These are phyloP conservation scores for Corythornis cristatus DNA, from an alignment of 2,113 vertebrate species.

Conservation along the genomic window DNA sequence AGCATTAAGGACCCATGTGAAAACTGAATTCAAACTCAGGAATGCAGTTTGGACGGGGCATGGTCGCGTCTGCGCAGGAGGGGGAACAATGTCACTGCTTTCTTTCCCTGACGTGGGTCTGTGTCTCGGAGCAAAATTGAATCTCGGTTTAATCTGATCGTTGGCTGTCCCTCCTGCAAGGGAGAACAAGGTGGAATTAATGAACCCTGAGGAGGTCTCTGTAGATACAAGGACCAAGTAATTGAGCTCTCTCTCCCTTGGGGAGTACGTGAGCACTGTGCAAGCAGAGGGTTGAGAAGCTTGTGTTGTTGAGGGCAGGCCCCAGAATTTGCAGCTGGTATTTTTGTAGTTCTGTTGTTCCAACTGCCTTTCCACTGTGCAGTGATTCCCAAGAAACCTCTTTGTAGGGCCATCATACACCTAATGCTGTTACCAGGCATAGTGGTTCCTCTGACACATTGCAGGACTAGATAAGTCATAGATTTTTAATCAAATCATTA, in stretches of 20 bases:
- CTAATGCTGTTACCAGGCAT: not conserved
- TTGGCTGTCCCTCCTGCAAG: not conserved
- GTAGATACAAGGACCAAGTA: not conserved
- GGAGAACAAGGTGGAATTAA: constrained; percentile 1
- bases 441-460: not conserved
- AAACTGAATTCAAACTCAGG: constrained; percentile 14
- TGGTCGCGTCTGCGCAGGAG: not conserved
- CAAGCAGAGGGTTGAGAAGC: not conserved
- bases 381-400: not conserved
- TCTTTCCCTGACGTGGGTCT: not conserved
- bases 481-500: not conserved
- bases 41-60: not conserved
- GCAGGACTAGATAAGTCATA: not conserved
- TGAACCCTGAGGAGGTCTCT: not conserved
- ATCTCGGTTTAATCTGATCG: not conserved
- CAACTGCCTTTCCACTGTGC: not conserved
- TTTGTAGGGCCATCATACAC: fast-evolving
- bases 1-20: constrained; percentile 37
- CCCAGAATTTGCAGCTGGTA: not conserved
- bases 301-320: not conserved
- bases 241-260: not conserved
- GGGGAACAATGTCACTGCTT: not conserved
- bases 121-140: not conserved
- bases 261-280: not conserved
- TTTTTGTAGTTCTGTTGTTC: not conserved